Conservation (phyloP, 2,113 vertebrate genomes). For the Pseudolaguvia tuberculata region DNA sequence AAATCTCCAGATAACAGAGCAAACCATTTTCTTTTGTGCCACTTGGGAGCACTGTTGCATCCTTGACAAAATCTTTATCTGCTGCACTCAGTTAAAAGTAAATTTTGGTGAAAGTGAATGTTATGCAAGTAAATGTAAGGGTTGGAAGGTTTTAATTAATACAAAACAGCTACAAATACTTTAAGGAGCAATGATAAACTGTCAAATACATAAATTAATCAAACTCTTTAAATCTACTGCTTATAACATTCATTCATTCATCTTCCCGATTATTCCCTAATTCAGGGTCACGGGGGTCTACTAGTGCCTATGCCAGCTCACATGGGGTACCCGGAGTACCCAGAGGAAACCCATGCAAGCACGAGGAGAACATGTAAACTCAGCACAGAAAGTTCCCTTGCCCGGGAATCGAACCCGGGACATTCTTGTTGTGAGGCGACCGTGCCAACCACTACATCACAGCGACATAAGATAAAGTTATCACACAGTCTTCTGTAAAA, state of each 20-base stretch:
- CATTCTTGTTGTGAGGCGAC: no score
- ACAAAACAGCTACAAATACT: neutral
- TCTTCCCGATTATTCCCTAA: no score
- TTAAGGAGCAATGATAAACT: neutral
- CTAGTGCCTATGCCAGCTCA: no score
- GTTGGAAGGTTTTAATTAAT: neutral
- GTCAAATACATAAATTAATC: neutral
- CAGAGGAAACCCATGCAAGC: no score
- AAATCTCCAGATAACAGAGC: neutral
- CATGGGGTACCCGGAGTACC: no score
- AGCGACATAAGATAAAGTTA: neutral
- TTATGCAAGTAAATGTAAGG: neutral
- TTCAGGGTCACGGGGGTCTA: no score
- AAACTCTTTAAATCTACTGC: neutral
- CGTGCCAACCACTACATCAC: no score
- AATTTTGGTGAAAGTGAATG: neutral
- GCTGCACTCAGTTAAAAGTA: neutral
- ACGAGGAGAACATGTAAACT: no score
- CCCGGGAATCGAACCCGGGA: no score
- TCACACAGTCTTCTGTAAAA: neutral
- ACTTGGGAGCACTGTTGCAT: slow-evolving; percentile 8
- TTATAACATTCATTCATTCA: neutral
- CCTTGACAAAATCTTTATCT: neutral
- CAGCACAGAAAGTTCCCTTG: no score
- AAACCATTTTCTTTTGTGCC: neutral